These are phyloP conservation scores for Gila robusta DNA, from an alignment of 2,797 vertebrate genomes.

Conservation along the genomic window DNA sequence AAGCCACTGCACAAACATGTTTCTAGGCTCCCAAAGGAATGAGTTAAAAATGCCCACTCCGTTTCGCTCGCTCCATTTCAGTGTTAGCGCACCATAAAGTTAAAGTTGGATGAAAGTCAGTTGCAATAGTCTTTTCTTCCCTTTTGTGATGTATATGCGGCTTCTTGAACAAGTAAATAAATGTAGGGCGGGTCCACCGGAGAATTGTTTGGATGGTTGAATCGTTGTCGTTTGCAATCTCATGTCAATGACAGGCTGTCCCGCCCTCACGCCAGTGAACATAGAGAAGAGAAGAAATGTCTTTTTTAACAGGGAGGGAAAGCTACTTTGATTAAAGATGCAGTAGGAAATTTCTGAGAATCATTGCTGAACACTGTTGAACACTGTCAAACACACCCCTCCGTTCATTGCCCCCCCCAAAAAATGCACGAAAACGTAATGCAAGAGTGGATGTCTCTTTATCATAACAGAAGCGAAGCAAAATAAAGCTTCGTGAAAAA, in stretches of 20 bases:
- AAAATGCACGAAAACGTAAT: too few species aligned
- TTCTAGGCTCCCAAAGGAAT: neutral
- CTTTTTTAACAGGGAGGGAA: neutral
- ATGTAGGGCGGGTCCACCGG: too few species aligned
- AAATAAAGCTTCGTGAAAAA: too few species aligned
- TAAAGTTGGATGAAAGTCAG: neutral
- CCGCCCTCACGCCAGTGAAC: neutral
- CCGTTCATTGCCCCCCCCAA: too few species aligned
- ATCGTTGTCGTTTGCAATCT: neutral
- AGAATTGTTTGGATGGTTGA: neutral
- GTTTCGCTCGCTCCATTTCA: neutral
- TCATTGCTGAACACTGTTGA: too few species aligned
- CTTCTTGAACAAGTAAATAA: neutral
- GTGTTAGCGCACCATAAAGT: neutral
- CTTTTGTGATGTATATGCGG: neutral
- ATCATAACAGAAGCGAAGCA: too few species aligned
- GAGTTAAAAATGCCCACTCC: neutral
- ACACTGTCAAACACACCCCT: too few species aligned
- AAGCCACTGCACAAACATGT: too few species aligned
- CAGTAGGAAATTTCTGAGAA: too few species aligned
- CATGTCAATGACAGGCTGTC: neutral
- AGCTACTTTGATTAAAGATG: neutral
- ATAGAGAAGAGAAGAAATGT: neutral
- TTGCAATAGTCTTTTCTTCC: neutral
- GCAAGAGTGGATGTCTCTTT: too few species aligned